Conservation (phyloP, 1,140 invertebrate genomes). For the Neotoxoptera formosana region DNA sequence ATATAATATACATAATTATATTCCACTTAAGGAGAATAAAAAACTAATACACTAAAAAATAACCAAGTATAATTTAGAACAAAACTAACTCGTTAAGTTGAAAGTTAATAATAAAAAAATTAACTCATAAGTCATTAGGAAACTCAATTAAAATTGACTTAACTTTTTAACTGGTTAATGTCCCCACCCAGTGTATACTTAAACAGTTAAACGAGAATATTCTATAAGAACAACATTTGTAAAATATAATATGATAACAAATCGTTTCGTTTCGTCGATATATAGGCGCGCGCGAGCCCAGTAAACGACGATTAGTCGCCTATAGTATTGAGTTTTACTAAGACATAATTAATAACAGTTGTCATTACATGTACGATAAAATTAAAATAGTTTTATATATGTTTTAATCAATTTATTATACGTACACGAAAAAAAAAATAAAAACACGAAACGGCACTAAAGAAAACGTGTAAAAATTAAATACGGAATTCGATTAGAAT, state of each 20-base stretch:
- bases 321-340: slow-evolving; percentile 16
- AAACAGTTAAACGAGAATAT: neutral
- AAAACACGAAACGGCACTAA: slow-evolving; percentile 30
- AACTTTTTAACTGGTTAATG: neutral
- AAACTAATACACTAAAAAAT: neutral
- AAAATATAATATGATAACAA: neutral
- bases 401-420: slow-evolving; percentile 6
- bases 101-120: neutral
- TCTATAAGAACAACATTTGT: neutral
- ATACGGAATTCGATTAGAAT: slow-evolving; percentile 27
- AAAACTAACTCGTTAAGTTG: neutral
- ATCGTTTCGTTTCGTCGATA: neutral
- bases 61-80: neutral
- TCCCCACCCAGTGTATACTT: neutral
- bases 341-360: slow-evolving; percentile 7
- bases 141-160: slow-evolving; percentile 1
- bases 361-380: neutral
- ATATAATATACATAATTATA: neutral
- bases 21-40: neutral
- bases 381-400: neutral
- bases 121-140: neutral
- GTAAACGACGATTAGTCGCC: neutral
- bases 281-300: neutral
- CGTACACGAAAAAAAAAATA: too few species aligned
- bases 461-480: slow-evolving; percentile 47